phyloP scores from a whole-genome alignment of 1,140 invertebrate species.

The Zaprionus taronus region DNA sequence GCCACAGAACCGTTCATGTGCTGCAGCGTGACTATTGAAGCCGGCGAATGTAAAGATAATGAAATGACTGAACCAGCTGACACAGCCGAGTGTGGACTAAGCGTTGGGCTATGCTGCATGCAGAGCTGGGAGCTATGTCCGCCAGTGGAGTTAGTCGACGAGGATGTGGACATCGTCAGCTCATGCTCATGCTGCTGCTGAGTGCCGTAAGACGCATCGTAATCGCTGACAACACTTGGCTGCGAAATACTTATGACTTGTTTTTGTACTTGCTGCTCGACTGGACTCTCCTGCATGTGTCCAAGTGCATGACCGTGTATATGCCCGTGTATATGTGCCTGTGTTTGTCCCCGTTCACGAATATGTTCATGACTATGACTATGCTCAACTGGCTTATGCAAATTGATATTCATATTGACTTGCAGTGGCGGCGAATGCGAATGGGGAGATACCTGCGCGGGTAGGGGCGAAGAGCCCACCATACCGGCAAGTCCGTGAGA shows the following conservation, averaged over 20 bases:
- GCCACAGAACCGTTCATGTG: slow-evolving; percentile 85
- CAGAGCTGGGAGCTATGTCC: slow-evolving; percentile 46
- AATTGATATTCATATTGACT: slow-evolving; percentile 79
- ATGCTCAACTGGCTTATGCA: slow-evolving; percentile 86
- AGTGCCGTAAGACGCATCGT: slow-evolving; percentile 46
- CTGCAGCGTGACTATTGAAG: slow-evolving; percentile 71
- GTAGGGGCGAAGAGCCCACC: slow-evolving; percentile 84
- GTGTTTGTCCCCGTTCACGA: slow-evolving; percentile 69
- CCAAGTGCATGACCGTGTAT: slow-evolving; percentile 20
- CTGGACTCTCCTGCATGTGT: slow-evolving; percentile 35
- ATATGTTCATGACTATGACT: slow-evolving; percentile 57
- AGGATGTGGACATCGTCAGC: slow-evolving; percentile 45
- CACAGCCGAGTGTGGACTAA: slow-evolving; percentile 86
- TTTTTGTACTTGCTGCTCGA: slow-evolving; percentile 63
- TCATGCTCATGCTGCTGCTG: slow-evolving; percentile 54
- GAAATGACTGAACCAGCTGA: slow-evolving; percentile 85
- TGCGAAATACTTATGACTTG: slow-evolving; percentile 82
- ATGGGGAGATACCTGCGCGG: slow-evolving; percentile 85
- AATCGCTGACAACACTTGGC: slow-evolving; percentile 68
- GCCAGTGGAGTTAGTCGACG: slow-evolving; percentile 42
- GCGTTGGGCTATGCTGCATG: slow-evolving; percentile 64
- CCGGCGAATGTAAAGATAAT: slow-evolving; percentile 85
- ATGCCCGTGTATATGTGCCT: slow-evolving; percentile 1
- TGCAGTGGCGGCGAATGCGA: slow-evolving; percentile 93
- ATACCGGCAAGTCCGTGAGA: slow-evolving; percentile 86